Evolutionary conservation across 2,888 invertebrate genomes (phyloP), one percentile per base, ranked within the genome.

Genomic region (Stenchaetothrips biformis): DNA sequence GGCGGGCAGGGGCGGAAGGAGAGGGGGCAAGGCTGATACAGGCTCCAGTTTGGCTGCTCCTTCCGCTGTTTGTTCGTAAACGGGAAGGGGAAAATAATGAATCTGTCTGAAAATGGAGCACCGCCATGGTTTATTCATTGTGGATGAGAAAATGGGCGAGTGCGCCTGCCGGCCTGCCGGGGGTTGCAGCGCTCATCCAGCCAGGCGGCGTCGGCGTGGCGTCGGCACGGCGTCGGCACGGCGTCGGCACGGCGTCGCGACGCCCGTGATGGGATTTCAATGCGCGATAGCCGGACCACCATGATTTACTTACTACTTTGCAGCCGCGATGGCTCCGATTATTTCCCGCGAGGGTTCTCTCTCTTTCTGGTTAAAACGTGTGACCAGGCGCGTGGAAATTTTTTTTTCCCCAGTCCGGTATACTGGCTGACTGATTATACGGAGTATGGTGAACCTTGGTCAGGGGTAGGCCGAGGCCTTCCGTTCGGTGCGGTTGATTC

Each of bases 41-140:
- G n/a, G n/a, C n/a, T n/a, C n/a, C 67, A 67, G 67, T 67, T 67
- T 67, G 67, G 67, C 67, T 21, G 18, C n/a, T n/a, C n/a, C 67
- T 67, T 67, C 67, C 67, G 67, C 67, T 21, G 67, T 67, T 67
- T 67, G 67, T 67, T 21, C 16, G 53, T 53, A 53, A 53, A n/a
- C 21, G 67, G 67, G 21, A 67, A 21, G 67, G 67, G 21, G 67
- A 67, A 67, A 67, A 67, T 67, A 67, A 67, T 67, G 67, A 67
- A 67, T 67, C 67, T 67, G 67, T 67, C 67, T 67, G 67, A 21
- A 67, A 67, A 67, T 67, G 67, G 67, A 67, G 21, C 67, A 21
- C 21, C 21, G 21, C 21, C 67, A 67, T 67, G 67, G 67, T 67
- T 67, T 67, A 67, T 67, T 67, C 67, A 67, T 67, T 67, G 67